Conservation (phyloP, 2,888 invertebrate species). For the Atethmia centrago region DNA sequence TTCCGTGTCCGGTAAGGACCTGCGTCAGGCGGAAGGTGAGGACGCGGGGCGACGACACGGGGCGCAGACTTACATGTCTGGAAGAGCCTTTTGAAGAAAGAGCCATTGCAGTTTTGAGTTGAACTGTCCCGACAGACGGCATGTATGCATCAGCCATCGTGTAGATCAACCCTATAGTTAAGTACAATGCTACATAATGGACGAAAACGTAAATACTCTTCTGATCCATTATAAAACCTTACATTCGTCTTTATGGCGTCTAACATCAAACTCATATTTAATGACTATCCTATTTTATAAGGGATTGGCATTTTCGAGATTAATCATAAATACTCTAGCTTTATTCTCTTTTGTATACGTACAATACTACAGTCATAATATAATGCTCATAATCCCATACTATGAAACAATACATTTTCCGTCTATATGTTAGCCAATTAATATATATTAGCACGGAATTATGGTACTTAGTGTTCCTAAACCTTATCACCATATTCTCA, state of each 20-base stretch:
- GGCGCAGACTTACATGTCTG: no score
- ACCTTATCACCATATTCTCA: background rate
- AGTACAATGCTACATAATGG: background rate
- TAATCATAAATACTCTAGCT: conserved; percentile 24
- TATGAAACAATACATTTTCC: conserved; percentile 8
- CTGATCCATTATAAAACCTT: background rate
- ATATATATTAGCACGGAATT: conserved; percentile 16
- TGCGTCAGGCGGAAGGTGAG: no score
- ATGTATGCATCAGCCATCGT: background rate
- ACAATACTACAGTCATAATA: background rate
- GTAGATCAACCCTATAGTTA: background rate
- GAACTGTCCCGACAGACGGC: background rate
- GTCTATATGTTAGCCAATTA: conserved; percentile 14
- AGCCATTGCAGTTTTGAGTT: background rate
- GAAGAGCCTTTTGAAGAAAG: no score
- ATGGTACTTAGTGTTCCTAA: conserved; percentile 5
- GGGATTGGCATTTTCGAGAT: conserved; percentile 11
- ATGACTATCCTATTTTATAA: conserved; percentile 12
- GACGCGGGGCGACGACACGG: no score
- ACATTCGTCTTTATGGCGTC: background rate
- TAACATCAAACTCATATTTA: conserved; percentile 16
- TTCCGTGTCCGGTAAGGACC: no score
- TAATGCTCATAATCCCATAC: conserved; percentile 10
- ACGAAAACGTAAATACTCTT: background rate
- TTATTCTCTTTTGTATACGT: background rate